phyloP scores from a whole-genome alignment of 2,797 vertebrate genomes.

The Ceyx erithaca region DNA sequence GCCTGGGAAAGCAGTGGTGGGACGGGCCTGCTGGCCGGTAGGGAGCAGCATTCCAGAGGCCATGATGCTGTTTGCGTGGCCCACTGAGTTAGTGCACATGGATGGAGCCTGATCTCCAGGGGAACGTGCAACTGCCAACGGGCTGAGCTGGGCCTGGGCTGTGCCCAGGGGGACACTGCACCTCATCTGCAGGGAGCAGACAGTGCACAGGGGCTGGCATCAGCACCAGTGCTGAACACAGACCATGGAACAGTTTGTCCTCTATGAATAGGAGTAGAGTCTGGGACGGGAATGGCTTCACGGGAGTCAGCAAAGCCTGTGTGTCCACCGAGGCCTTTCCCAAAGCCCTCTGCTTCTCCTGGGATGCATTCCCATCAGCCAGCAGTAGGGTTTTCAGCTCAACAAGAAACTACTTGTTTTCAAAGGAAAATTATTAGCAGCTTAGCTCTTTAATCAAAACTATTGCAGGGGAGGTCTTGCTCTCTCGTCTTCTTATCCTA shows the following conservation, averaged over 20 bases:
- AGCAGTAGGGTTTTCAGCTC: not conserved
- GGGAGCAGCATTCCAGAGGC: not conserved
- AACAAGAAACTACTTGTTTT: not conserved
- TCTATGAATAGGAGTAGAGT: not conserved
- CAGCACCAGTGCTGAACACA: not conserved
- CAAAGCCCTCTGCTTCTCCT: not conserved
- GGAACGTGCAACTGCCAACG: accelerated
- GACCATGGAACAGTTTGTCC: not conserved
- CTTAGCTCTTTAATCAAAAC: not conserved
- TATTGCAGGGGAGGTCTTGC: not conserved
- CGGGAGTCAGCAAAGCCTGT: accelerated
- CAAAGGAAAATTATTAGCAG: not conserved
- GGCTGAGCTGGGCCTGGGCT: not conserved
- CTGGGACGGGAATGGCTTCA: not conserved
- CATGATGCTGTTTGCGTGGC: not conserved
- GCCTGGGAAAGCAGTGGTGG: accelerated
- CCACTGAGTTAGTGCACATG: not conserved
- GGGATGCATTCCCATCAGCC: not conserved
- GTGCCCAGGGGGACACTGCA: accelerated
- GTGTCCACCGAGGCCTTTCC: not conserved
- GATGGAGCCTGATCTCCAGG: accelerated
- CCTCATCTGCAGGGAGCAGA: not conserved
- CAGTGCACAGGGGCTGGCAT: not conserved
- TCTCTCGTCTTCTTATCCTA: not conserved
- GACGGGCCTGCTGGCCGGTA: not conserved